Evolutionary conservation across 2,797 vertebrate genomes (phyloP).

Genomic region (Pseudochromis fuscus): DNA sequence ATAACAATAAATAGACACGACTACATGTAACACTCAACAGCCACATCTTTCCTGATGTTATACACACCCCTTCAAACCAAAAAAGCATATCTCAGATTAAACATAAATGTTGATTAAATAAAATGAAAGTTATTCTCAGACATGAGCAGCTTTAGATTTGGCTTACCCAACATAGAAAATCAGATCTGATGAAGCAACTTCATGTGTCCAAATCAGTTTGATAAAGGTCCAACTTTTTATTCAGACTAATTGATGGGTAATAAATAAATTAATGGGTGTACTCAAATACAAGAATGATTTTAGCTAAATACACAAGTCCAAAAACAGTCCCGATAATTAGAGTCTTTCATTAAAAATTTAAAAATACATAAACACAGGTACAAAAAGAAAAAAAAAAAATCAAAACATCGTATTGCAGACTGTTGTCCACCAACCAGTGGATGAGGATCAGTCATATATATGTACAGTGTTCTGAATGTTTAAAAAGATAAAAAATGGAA

Average conservation of each 20-base stretch:
- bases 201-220: slow-evolving; percentile 43
- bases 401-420: slow-evolving; percentile 43
- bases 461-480: slow-evolving; percentile 48
- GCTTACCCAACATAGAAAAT: slow-evolving; percentile 54
- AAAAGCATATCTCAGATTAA: slow-evolving; percentile 44
- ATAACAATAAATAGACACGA: slow-evolving; percentile 74
- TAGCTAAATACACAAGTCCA: slow-evolving; percentile 27
- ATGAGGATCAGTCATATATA: slow-evolving; percentile 58
- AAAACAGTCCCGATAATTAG: slow-evolving; percentile 12
- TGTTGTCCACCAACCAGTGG: slow-evolving; percentile 71
- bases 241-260: slow-evolving; percentile 17
- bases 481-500: slow-evolving; percentile 40
- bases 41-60: slow-evolving; percentile 45
- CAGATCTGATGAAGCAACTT: slow-evolving; percentile 23
- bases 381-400: slow-evolving; percentile 29
- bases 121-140: slow-evolving; percentile 34
- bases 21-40: slow-evolving; percentile 61
- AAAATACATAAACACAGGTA: slow-evolving; percentile 45
- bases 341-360: slow-evolving; percentile 44
- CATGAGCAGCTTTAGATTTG: slow-evolving; percentile 61
- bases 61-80: slow-evolving; percentile 56
- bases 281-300: slow-evolving; percentile 14
- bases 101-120: slow-evolving; percentile 19
- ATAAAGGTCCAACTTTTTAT: slow-evolving; percentile 26
- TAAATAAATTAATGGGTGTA: slow-evolving; percentile 15